These are phyloP conservation scores for Ammodytes marinus DNA, from an alignment of 2,113 vertebrate genomes.

Conservation along the genomic window DNA sequence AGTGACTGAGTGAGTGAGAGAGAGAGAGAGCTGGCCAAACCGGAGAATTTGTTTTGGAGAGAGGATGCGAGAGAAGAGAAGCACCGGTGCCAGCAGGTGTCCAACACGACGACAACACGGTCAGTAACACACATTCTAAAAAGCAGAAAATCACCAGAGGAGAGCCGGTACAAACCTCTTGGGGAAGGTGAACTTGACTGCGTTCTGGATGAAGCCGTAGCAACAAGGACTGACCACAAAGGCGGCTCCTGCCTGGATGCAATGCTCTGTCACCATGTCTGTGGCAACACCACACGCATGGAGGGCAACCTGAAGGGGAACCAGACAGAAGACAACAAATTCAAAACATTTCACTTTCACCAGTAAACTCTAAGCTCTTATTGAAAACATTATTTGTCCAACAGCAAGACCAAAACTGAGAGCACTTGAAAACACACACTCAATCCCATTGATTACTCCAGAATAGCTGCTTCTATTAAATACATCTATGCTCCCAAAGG, in stretches of 20 bases:
- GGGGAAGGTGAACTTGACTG: conserved; percentile 93
- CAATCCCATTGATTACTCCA: conserved; percentile 54
- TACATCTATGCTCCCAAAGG: conserved; percentile 43
- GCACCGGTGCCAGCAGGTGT: neutral
- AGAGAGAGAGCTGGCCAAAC: conserved; percentile 5
- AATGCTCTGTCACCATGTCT: conserved; percentile 96
- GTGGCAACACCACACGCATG: conserved; percentile 98
- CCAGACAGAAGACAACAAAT: conserved; percentile 11
- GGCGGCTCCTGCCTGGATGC: conserved; percentile 87
- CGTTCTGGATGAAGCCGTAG: conserved; percentile 98
- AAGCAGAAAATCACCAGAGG: neutral
- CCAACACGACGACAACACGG: conserved; percentile 37
- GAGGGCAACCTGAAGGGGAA: conserved; percentile 90
- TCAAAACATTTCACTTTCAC: neutral
- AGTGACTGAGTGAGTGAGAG: neutral
- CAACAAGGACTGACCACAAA: conserved; percentile 97
- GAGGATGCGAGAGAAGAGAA: neutral
- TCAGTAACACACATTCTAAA: conserved; percentile 23
- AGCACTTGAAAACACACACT: conserved; percentile 23
- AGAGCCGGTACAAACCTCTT: conserved; percentile 86
- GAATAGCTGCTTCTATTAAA: conserved; percentile 54
- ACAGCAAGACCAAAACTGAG: conserved; percentile 15
- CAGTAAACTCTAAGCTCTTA: neutral
- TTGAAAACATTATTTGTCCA: neutral
- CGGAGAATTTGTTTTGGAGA: conserved; percentile 7